Conservation (phyloP, 2,113 vertebrate genomes). For the Reinhardtius hippoglossoides region DNA sequence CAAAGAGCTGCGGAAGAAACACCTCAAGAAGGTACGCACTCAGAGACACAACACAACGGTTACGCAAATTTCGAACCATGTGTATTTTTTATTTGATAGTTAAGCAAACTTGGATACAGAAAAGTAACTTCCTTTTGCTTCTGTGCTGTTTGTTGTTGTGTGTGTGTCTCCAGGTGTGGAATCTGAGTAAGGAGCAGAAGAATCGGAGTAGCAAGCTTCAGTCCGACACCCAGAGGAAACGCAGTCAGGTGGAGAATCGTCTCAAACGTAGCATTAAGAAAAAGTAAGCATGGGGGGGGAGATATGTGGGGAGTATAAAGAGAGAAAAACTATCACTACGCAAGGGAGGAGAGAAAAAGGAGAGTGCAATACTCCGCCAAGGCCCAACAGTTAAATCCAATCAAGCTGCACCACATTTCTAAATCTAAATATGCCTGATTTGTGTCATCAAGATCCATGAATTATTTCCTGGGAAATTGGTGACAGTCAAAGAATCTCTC, state of each 20-base stretch:
- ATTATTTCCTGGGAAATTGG: no score
- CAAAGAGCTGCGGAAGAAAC: constrained; percentile 87
- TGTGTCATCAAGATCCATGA: no score
- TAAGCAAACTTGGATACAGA: background rate
- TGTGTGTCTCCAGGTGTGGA: constrained; percentile 74
- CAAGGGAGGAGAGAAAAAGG: no score
- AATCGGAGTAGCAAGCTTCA: constrained; percentile 74
- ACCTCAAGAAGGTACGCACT: constrained; percentile 82
- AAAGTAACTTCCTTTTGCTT: background rate
- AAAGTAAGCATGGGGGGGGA: constrained; percentile 67
- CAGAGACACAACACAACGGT: background rate
- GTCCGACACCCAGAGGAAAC: constrained; percentile 77
- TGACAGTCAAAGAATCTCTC: no score
- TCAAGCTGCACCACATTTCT: no score
- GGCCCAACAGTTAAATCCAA: no score
- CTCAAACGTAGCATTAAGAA: constrained; percentile 80
- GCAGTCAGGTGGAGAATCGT: constrained; percentile 78
- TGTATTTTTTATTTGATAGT: background rate
- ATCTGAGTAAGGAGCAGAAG: constrained; percentile 84
- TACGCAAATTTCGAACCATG: background rate
- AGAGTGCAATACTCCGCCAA: no score
- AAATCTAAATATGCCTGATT: no score
- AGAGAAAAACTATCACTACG: no score
- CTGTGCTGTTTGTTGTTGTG: background rate
- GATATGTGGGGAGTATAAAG: background rate